phyloP scores from a whole-genome alignment of 2,888 invertebrate genomes.

The Serripes groenlandicus region DNA sequence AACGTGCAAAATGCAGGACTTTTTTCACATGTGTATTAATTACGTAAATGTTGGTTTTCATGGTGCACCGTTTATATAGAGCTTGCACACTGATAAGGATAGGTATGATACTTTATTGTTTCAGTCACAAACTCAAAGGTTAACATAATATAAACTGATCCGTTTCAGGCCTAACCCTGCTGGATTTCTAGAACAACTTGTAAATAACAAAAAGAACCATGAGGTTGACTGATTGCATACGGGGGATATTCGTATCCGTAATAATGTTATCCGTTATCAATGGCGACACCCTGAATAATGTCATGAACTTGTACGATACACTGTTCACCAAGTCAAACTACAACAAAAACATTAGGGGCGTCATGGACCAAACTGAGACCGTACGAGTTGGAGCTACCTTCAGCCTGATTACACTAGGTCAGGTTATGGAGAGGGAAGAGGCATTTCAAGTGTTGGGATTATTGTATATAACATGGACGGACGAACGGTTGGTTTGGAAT shows the following conservation, averaged over 20 bases:
- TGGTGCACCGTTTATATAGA: no score
- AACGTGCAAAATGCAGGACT: no score
- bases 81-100: no score
- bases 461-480: constrained; percentile 21
- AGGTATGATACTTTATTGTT: no score
- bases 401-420: background rate
- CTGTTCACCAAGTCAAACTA: background rate
- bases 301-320: background rate
- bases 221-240: no score
- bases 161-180: no score
- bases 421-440: constrained; percentile 30
- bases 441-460: constrained; percentile 22
- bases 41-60: no score
- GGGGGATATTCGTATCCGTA: background rate
- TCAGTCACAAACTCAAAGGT: no score
- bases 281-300: background rate
- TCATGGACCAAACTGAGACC: background rate
- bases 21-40: no score
- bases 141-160: no score
- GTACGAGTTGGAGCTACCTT: background rate
- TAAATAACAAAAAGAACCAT: no score
- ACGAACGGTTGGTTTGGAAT: constrained; percentile 39
- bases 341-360: background rate
- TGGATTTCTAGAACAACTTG: no score
- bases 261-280: background rate